These are phyloP conservation scores for Xanthorhoe spadicearia DNA, from an alignment of 2,888 invertebrate species.

Conservation along the genomic window DNA sequence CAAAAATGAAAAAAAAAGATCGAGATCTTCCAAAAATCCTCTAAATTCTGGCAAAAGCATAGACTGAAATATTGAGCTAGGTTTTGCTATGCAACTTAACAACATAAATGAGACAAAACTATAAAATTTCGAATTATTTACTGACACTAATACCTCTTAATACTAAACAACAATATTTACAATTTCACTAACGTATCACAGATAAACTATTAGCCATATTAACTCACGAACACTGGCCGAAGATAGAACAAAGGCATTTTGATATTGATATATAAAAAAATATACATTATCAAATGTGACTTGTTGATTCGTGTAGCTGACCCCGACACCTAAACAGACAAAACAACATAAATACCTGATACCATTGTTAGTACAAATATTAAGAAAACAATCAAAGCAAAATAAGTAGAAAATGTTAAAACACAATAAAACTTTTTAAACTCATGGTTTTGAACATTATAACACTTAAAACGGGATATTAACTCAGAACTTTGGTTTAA, in stretches of 20 bases:
- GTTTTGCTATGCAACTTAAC: too few relatives aligned
- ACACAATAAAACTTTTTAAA: too few relatives aligned
- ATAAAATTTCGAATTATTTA: conserved; percentile 27
- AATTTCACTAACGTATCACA: conserved; percentile 49
- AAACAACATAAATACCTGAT: conserved; percentile 34
- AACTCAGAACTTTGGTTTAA: too few relatives aligned
- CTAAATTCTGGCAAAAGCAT: too few relatives aligned
- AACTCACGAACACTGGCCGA: conserved; percentile 44
- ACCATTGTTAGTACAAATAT: conserved; percentile 20
- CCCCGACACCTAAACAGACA: conserved; percentile 56
- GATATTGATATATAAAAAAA: conserved; percentile 54
- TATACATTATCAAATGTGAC: conserved; percentile 37
- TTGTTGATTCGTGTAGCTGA: conserved; percentile 40
- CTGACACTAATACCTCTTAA: conserved; percentile 33
- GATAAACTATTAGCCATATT: conserved; percentile 47
- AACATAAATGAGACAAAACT: background rate
- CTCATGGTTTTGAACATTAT: too few relatives aligned
- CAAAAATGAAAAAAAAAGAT: too few relatives aligned
- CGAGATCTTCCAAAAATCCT: too few relatives aligned
- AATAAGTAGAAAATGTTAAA: conserved; percentile 11
- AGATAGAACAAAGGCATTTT: conserved; percentile 53
- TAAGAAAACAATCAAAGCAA: background rate
- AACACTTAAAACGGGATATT: too few relatives aligned
- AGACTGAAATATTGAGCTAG: too few relatives aligned
- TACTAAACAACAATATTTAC: conserved; percentile 33